Evolutionary conservation across 2,797 vertebrate species (phyloP).

Genomic region (Vireo griseus): DNA sequence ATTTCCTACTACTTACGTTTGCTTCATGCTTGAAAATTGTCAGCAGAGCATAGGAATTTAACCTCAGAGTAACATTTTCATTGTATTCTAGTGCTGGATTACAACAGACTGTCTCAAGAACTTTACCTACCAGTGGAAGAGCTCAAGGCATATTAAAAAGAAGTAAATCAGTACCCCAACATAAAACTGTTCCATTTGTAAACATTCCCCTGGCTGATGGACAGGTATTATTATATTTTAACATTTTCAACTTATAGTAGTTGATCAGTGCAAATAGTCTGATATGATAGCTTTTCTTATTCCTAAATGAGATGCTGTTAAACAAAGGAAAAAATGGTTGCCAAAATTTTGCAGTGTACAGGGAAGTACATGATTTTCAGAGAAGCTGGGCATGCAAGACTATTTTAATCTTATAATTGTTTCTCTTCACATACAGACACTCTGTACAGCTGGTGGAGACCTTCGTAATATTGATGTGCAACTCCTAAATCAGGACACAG

Average conservation of each 20-base stretch:
- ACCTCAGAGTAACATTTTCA: not conserved
- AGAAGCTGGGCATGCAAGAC: not conserved
- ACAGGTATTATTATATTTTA: constrained; percentile 64
- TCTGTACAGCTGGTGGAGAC: constrained; percentile 79
- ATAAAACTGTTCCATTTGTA: constrained; percentile 58
- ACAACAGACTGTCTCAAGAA: not conserved
- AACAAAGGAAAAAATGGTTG: not conserved
- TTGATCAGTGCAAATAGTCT: not conserved
- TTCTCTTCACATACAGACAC: constrained; percentile 55
- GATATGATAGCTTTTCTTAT: not conserved
- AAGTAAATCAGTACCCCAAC: constrained; percentile 29
- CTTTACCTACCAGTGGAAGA: not conserved
- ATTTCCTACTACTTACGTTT: not conserved
- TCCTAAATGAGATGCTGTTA: not conserved
- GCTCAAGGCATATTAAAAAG: constrained; percentile 18
- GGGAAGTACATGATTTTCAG: not conserved
- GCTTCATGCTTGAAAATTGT: not conserved
- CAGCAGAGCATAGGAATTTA: not conserved
- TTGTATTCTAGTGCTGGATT: not conserved
- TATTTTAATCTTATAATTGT: not conserved
- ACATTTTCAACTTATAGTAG: not conserved
- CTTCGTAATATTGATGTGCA: constrained; percentile 77
- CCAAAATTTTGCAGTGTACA: not conserved
- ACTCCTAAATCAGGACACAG: constrained; percentile 78
- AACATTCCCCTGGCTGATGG: constrained; percentile 83